phyloP scores from a whole-genome alignment of 2,888 invertebrate genomes.

The Tachina grossa region DNA sequence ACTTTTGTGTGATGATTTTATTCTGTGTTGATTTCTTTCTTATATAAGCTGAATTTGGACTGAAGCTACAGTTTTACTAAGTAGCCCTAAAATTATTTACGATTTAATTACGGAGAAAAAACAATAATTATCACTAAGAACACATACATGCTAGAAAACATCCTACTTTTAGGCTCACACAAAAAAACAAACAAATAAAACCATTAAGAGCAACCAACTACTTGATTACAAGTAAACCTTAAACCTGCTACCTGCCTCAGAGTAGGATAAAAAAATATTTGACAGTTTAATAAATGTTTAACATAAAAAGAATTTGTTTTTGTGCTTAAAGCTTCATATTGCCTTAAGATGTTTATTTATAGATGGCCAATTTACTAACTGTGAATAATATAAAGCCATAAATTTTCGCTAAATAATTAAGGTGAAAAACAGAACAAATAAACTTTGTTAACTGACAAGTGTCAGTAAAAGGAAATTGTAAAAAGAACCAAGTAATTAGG shows the following conservation, averaged over 20 bases:
- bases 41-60: neutral
- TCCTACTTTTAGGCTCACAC: conserved; percentile 52
- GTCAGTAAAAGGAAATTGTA: neutral
- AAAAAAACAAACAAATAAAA: conserved; percentile 28
- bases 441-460: conserved; percentile 49
- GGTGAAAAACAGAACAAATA: conserved; percentile 12
- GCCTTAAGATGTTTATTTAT: conserved; percentile 73
- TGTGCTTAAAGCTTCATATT: conserved; percentile 45
- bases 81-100: conserved; percentile 59
- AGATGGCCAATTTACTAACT: conserved; percentile 39
- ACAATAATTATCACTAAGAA: conserved; percentile 20
- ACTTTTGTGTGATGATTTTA: neutral
- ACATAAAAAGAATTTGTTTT: conserved; percentile 1
- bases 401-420: conserved; percentile 58
- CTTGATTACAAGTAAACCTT: conserved; percentile 68
- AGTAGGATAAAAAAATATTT: conserved; percentile 33
- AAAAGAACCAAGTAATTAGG: conserved; percentile 56
- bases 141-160: neutral
- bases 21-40: neutral
- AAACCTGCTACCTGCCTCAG: conserved; percentile 51
- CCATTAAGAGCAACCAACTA: conserved; percentile 39
- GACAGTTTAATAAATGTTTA: conserved; percentile 54
- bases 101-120: conserved; percentile 61
- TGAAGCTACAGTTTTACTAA: conserved; percentile 34
- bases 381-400: conserved; percentile 46